Evolutionary conservation across 2,888 invertebrate genomes (phyloP).

Genomic region (Mythimna loreyi): DNA sequence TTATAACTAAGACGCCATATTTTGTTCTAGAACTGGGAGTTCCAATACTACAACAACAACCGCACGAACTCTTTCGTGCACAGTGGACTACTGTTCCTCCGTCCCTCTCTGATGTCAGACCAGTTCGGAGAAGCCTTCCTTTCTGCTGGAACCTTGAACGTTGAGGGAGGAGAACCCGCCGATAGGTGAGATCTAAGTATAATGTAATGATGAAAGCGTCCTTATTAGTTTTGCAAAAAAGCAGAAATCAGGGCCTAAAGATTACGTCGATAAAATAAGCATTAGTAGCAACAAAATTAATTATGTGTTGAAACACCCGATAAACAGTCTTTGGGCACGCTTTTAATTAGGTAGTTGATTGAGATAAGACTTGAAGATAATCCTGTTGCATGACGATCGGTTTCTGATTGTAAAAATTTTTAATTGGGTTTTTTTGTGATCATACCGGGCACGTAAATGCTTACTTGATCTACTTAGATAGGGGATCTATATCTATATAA

Average conservation of each 20-base stretch:
- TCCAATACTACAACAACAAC: slow-evolving; percentile 93
- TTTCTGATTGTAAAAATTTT: neutral
- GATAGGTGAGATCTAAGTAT: slow-evolving; percentile 84
- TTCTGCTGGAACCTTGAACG: slow-evolving; percentile 86
- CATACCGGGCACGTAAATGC: neutral
- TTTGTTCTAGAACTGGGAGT: slow-evolving; percentile 92
- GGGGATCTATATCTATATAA: neutral
- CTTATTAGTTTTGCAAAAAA: too few relatives aligned
- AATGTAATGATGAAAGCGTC: neutral
- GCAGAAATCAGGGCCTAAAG: too few relatives aligned
- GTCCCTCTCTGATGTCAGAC: slow-evolving; percentile 91
- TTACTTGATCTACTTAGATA: slow-evolving; percentile 3
- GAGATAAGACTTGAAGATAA: slow-evolving; percentile 23
- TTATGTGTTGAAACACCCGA: neutral
- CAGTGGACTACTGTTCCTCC: slow-evolving; percentile 91
- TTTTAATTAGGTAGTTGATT: slow-evolving; percentile 9
- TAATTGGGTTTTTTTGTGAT: slow-evolving; percentile 10
- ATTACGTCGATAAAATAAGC: too few relatives aligned
- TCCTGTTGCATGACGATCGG: neutral
- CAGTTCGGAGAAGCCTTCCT: slow-evolving; percentile 90
- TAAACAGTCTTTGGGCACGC: slow-evolving; percentile 1
- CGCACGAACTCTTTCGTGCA: slow-evolving; percentile 92
- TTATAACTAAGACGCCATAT: neutral
- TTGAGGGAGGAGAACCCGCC: slow-evolving; percentile 91
- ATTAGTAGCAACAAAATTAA: too few relatives aligned